Percentiles rank a stretch among this genome's conserved stretches.
Evolutionary conservation across 2,888 invertebrate species (phyloP).

Genomic region (Phortica magna): DNA sequence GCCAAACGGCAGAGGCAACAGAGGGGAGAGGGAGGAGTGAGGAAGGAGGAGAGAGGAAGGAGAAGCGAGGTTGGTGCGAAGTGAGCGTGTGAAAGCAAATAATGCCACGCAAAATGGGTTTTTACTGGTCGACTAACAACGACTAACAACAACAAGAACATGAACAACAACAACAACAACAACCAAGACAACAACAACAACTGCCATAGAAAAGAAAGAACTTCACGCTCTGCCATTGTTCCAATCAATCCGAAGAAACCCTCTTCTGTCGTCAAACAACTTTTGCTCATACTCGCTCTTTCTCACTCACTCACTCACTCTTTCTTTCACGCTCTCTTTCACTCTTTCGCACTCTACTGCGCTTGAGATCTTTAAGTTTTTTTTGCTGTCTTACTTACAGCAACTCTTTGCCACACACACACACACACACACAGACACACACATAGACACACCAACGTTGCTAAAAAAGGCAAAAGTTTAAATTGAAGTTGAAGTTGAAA

Average conservation of each 20-base stretch:
- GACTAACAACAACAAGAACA: neutral
- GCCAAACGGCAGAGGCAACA: slow-evolving; percentile 26
- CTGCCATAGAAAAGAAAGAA: neutral
- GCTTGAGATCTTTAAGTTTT: too few relatives aligned
- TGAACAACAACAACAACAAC: neutral
- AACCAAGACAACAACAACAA: neutral
- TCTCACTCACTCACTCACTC: too few relatives aligned
- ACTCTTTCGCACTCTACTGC: too few relatives aligned
- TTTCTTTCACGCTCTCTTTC: too few relatives aligned
- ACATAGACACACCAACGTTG: neutral
- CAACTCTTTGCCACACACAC: too few relatives aligned
- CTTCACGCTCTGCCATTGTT: neutral
- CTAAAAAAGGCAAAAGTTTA: slow-evolving; percentile 55
- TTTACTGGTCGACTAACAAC: neutral
- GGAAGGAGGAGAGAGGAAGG: neutral
- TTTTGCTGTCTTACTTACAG: too few relatives aligned
- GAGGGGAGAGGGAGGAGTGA: slow-evolving; percentile 21
- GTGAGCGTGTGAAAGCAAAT: neutral
- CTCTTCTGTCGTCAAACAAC: too few relatives aligned
- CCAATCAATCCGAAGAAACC: too few relatives aligned
- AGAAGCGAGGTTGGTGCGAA: slow-evolving; percentile 20
- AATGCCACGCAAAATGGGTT: slow-evolving; percentile 8
- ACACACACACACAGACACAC: too few relatives aligned
- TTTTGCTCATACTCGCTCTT: too few relatives aligned
- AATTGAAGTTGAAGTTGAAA: slow-evolving; percentile 63